Percentiles rank a stretch among this genome's conserved stretches.
Evolutionary conservation across 2,113 vertebrate genomes (phyloP).

Genomic region (Physeter macrocephalus): DNA sequence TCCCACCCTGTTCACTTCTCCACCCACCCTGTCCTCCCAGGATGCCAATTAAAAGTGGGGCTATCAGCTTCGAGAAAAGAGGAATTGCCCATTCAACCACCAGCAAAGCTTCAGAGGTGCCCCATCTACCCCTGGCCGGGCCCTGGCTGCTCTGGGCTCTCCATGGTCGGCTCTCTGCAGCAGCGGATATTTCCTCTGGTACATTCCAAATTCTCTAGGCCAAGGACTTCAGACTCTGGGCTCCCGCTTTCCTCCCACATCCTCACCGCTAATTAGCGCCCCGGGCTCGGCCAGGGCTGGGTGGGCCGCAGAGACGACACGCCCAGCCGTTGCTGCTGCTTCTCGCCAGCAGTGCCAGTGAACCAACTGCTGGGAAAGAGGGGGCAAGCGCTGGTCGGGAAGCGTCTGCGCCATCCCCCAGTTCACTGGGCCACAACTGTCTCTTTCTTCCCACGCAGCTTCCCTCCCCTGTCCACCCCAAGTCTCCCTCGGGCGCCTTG

Average conservation of each 20-base stretch:
- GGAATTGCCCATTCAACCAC: background rate
- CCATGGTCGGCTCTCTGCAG: background rate
- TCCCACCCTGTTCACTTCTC: background rate
- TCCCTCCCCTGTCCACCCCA: too few species aligned
- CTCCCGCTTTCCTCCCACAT: background rate
- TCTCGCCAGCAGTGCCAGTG: background rate
- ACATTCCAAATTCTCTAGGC: background rate
- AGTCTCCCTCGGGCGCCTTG: background rate
- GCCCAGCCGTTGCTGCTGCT: background rate
- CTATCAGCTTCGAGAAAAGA: background rate
- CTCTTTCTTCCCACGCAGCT: background rate
- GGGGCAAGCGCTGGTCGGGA: background rate
- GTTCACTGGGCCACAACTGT: background rate
- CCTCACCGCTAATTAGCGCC: background rate
- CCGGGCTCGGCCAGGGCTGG: fast-evolving
- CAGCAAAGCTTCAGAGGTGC: background rate
- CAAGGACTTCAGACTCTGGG: background rate
- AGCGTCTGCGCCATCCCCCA: fast-evolving
- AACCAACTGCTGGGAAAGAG: background rate
- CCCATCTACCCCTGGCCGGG: background rate
- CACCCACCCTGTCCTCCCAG: background rate
- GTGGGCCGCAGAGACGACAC: background rate
- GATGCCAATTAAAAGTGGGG: background rate
- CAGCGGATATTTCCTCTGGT: background rate
- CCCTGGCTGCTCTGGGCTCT: background rate